Percentiles rank a stretch among this genome's conserved stretches.
Conservation (phyloP, 2,113 vertebrate species). For the Phrynosoma blainvillii region DNA sequence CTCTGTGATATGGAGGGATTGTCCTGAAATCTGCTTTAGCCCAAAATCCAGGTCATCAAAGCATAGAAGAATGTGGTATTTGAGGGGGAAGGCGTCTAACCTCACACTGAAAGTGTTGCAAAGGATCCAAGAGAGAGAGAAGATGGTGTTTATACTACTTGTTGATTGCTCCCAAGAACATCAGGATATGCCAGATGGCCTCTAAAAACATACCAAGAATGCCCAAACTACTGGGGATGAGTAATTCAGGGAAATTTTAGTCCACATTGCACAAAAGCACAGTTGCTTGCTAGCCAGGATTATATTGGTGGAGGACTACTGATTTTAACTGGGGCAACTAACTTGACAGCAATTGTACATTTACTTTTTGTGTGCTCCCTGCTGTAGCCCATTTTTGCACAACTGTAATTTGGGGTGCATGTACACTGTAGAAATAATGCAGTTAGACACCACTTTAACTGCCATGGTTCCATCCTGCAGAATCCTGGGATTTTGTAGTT, state of each 20-base stretch:
- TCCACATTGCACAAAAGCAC: not conserved
- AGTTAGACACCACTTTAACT: too few relatives aligned
- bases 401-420: too few relatives aligned
- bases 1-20: not conserved
- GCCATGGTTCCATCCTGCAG: too few relatives aligned
- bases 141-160: not conserved
- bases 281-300: not conserved
- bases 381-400: not conserved
- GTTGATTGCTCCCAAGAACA: not conserved
- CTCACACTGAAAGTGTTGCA: not conserved
- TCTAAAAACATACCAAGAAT: not conserved
- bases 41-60: not conserved
- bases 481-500: too few relatives aligned
- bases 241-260: not conserved
- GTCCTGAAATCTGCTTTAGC: not conserved
- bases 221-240: not conserved
- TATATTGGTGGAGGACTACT: not conserved
- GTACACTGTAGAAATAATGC: too few relatives aligned
- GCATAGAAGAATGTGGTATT: not conserved
- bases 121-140: not conserved
- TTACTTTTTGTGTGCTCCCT: not conserved
- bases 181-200: not conserved
- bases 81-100: not conserved
- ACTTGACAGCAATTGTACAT: not conserved
- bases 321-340: not conserved